Base-by-base conservation (phyloP, 2,113 vertebrate genomes). In the Panthera leo region DNA sequence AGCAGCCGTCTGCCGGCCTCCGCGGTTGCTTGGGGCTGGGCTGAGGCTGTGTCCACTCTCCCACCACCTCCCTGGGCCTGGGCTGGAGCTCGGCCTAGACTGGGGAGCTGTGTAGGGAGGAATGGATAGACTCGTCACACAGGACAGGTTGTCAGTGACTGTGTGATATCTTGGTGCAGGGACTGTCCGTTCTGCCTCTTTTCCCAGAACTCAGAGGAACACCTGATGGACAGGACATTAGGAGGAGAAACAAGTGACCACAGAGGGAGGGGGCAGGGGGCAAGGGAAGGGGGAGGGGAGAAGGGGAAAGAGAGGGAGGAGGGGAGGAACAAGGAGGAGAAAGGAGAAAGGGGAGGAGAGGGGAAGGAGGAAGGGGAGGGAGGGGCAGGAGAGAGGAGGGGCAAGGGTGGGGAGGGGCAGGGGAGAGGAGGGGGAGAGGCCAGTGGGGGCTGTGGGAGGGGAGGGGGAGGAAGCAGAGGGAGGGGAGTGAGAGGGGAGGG, bases 101-200 rank as follows among this genome's bases (percentile, higher is more conserved):
- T 6, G 1, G 15, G 68, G 19, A 45, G 12, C 27, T 0, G 14
- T 3, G 70, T 9, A 23, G 0, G 29, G 53, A 14, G 31, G 27
- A 5, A 3, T 0, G 3, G 53, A n/a, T 1, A 0, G 27, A 13
- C 73, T 0, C 3, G 1, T 36, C 67, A 27, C n/a, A 7, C 0
- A 0, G 25, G 5, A 51, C 27, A 42, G 34, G 16, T 23, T 7
- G 1, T 0, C 9, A 7, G 39, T 48, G 29, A 9, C 19, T 5
- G 0, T 1, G 31, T 2, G 65, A 29, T 29, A 0, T 39, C 39
- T 2, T 19, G 14, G 11, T 1, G 36, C 61, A 42, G 83, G 5
- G 21, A 7, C 68, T 1, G 1, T 23, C 13, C 3, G 7, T 3
- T 67, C 42, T 23, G 19, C 4, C 31, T 5, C 1, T 31, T 68